Evolutionary conservation across 2,113 vertebrate species (phyloP), one percentile per base, ranked within the genome.

Genomic region (Ctenomys sociabilis): DNA sequence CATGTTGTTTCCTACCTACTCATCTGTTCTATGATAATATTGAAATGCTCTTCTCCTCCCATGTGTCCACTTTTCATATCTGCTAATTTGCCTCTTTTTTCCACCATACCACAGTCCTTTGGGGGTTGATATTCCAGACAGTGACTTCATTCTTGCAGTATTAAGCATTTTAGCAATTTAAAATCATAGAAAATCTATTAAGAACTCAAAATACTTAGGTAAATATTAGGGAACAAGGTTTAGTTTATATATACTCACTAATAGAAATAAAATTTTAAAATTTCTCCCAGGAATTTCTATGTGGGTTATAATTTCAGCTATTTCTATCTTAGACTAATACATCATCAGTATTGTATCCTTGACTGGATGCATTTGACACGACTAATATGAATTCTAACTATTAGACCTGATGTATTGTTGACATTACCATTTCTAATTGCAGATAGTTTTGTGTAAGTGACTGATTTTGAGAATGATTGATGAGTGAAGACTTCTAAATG

Each of bases 141-240:
- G 26, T 88, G 83, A 82, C 59, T 85, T 90, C 64, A 40, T 93
- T 87, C 43, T 19, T 59, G 59, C 59, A 77, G 16, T 85, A 11
- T 91, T 75, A 75, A 90, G 5, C 28, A 40, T 83, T 10, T 73
- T 93, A 83, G 68, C 40, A 28, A 59, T 92, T 92, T 94, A 61
- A 77, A 91, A 77, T 30, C 45, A 57, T 73, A 66, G 13, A 59
- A 91, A 72, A 77, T 85, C 52, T 88, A 5, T 91, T 87, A 3
- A 68, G 43, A 30, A 73, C 80, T 95, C 54, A 84, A 1, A 91
- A 94, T 43, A 75, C 8, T 85, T 88, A 32, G 11, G 54, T 91
- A 85, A 84, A 89, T 86, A 80, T 75, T 95, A 97, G n/a, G 92
- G 63, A 96, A 49, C 37, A 84, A 7, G 61, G 17, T 85, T 77